A percentile compares a stretch with the other conserved stretches of the same genome.
Conservation (phyloP, 2,888 invertebrate species). For the Leptinotarsa juncta region DNA sequence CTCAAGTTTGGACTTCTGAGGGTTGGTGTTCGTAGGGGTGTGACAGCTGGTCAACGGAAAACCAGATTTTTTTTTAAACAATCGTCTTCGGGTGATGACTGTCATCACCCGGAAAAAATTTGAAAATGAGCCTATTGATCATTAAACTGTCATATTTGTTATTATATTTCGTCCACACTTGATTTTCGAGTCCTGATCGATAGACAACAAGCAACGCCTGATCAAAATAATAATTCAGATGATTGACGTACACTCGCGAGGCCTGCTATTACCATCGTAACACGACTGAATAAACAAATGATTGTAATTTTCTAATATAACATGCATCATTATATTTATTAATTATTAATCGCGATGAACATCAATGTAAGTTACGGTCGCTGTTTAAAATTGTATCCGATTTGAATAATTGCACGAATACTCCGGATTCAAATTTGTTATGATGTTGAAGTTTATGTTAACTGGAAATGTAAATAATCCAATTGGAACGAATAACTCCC, state of each 20-base stretch:
- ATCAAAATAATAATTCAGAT: not conserved
- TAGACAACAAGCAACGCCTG: not conserved
- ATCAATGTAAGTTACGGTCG: not conserved
- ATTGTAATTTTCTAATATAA: too few relatives aligned
- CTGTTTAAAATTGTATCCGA: not conserved
- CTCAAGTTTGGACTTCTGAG: too few relatives aligned
- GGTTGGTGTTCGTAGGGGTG: too few relatives aligned
- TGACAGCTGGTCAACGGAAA: too few relatives aligned
- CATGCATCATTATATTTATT: constrained; percentile 7
- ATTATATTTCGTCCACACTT: not conserved
- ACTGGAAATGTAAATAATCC: not conserved
- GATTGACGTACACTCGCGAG: not conserved
- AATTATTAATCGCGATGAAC: not conserved
- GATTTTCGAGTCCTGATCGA: not conserved
- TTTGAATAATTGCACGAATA: constrained; percentile 1
- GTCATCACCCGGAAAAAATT: too few relatives aligned
- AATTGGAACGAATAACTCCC: not conserved
- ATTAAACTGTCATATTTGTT: too few relatives aligned
- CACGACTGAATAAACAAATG: not conserved
- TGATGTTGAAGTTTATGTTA: constrained; percentile 1
- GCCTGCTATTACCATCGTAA: not conserved
- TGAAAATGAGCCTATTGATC: too few relatives aligned
- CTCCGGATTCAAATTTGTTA: not conserved
- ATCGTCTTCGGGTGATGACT: too few relatives aligned
- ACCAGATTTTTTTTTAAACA: too few relatives aligned